Evolutionary conservation across 2,797 vertebrate genomes (phyloP), one percentile per base, ranked within the genome.

Genomic region (Eulemur albifrons): DNA sequence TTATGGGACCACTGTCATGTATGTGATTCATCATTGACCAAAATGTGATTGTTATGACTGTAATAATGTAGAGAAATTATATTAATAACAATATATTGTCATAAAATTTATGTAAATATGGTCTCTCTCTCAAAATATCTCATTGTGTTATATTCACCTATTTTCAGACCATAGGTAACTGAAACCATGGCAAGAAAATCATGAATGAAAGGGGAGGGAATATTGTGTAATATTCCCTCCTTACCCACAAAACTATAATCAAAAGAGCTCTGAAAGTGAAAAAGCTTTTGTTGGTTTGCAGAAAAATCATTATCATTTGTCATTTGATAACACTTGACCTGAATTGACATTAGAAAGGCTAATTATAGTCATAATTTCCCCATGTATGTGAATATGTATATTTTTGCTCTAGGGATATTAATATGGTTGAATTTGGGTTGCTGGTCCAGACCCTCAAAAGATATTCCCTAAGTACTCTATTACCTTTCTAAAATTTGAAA

Each of bases 401-500:
- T 7, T 89, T 93, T 84, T 65, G 13, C 13, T 30, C 1, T 61
- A 79, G 43, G 69, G 35, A 80, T 69, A 81, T 67, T 67, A 89
- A 76, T 2, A 43, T 48, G 40, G 67, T 96, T 88, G 4, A 52
- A 70, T 96, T 96, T 59, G 50, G 7, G 21, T 40, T 61, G 10
- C 30, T 93, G 14, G 15, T 11, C 25, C 30, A 77, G 40, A 48
- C 10, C 5, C 5, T 32, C 38, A 18, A 23, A 85, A 17, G 35
- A 5, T 79, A 4, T 61, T 79, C 20, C 35, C 21, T 63, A 79
- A 89, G 13, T 30, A 69, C 2, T 4, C 38, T 65, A 81, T n/a
- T 45, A 95, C 43, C n/a, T 85, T 90, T 84, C 27, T 43, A 88
- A 96, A 88, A 70, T 45, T 83, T 69, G 35, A 90, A 95, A 97